Evolutionary conservation across 2,888 invertebrate genomes (phyloP).

Genomic region (Thumatha senex): DNA sequence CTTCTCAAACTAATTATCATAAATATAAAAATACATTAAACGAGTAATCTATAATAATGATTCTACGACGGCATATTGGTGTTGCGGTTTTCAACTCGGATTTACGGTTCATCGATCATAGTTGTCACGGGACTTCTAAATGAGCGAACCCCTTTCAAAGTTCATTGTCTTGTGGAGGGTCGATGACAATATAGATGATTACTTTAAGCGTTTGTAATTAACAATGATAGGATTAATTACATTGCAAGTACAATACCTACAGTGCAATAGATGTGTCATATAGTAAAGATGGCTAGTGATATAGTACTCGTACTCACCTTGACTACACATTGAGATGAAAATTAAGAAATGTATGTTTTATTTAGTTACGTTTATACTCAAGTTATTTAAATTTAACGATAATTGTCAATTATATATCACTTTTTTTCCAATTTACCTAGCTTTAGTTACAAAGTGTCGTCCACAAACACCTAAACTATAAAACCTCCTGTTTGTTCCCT

Average conservation of each 20-base stretch:
- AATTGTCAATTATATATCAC: no score
- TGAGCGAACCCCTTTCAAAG: slow-evolving; percentile 9
- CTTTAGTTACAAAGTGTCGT: slow-evolving; percentile 14
- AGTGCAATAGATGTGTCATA: no score
- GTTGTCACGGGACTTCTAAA: slow-evolving; percentile 8
- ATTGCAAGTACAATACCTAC: no score
- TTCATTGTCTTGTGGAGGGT: slow-evolving; percentile 2
- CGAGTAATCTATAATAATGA: not conserved
- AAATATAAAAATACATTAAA: not conserved
- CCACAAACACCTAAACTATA: slow-evolving; percentile 29
- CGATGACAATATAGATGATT: slow-evolving; percentile 1
- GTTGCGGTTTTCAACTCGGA: not conserved
- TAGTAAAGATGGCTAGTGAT: no score
- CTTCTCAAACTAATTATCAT: no score
- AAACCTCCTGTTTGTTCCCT: slow-evolving; percentile 19
- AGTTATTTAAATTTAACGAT: no score
- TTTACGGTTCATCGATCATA: slow-evolving; percentile 8
- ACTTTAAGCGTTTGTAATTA: not conserved
- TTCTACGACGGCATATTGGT: not conserved
- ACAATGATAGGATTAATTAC: not conserved
- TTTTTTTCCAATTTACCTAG: not conserved
- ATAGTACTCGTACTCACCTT: no score
- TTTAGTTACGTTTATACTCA: no score
- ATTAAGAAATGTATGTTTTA: no score
- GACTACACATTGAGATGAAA: no score